Evolutionary conservation across 2,113 vertebrate species (phyloP), one percentile per base, ranked within the genome.

Genomic region (Plotosus lineatus): DNA sequence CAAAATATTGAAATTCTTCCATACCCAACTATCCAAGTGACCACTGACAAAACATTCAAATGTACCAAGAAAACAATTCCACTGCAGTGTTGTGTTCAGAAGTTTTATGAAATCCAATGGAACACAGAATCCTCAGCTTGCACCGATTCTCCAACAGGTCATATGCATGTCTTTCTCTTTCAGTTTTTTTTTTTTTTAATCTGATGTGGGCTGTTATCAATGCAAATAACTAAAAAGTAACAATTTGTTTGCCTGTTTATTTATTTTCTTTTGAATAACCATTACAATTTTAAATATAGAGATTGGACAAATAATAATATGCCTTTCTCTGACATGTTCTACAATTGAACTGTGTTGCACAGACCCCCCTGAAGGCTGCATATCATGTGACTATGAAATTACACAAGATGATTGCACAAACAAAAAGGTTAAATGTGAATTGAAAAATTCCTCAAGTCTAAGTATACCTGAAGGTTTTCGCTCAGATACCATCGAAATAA

Each of bases 31-130:
- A 31, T 77, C 26, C 28, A 63, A 48, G 56, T 48, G 19, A 77
- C 56, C 19, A 21, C 5, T 17, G 4, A 44, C 28, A 77, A 61
- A 46, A 10, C 11, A 6, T 19, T 61, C 28, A 21, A 4, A 61
- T 77, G 75, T 77, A 0, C 0, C 0, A 26, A 28, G 19, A 21
- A 26, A 46, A 8, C 53, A 42, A 5, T 60, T 7, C 7, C 23
- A 19, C 53, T 76, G 11, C 55, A 46, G 75, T 76, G 75, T 40
- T 76, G 75, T 76, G 55, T 58, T 33, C 53, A 76, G 33, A 11
- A 19, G 21, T 44, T 21, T 10, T 76, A 76, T 21, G 12, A 15
- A 44, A n/a, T 76, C 19, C 0, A 33, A 10, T 76, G 40, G 55
- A 19, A 7, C 17, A 6, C 14, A 14, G 6, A 40, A 0, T 6